Percentiles rank a stretch among this genome's conserved stretches.
Conservation (phyloP, 2,888 invertebrate species). For the Leucania comma region DNA sequence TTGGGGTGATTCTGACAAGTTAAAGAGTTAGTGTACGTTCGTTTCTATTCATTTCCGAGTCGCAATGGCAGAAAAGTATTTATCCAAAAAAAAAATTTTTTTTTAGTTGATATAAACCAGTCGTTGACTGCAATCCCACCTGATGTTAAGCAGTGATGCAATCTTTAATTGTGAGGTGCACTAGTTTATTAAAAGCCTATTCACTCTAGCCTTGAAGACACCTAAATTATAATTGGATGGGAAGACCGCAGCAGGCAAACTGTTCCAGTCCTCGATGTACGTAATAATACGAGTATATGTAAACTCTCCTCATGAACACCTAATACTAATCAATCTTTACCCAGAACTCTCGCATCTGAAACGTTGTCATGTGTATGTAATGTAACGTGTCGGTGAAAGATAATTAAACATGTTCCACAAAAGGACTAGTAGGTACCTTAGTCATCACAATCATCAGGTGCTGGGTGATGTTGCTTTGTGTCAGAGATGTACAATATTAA, state of each 20-base stretch:
- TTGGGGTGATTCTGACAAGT: not conserved
- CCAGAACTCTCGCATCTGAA: not conserved
- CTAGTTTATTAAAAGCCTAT: too few species aligned
- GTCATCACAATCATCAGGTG: not conserved
- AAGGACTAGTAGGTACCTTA: not conserved
- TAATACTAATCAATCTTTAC: conserved; percentile 2
- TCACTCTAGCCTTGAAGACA: too few species aligned
- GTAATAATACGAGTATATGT: not conserved
- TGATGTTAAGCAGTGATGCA: too few species aligned
- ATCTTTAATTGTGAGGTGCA: too few species aligned
- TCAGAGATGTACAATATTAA: not conserved
- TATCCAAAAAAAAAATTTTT: too few species aligned
- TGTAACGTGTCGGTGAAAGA: not conserved
- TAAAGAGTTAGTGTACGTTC: not conserved
- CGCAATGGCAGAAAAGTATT: not conserved
- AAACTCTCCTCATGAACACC: not conserved
- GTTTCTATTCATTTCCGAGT: not conserved
- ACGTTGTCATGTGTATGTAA: not conserved
- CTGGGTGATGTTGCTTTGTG: not conserved
- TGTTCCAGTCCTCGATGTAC: too few species aligned
- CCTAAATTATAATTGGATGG: too few species aligned
- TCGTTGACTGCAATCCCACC: too few species aligned
- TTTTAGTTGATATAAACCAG: too few species aligned
- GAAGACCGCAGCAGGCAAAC: too few species aligned
- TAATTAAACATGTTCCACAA: conserved; percentile 6